Evolutionary conservation across 2,113 vertebrate species (phyloP), one percentile per base, ranked within the genome.

Genomic region (Pedetes capensis): DNA sequence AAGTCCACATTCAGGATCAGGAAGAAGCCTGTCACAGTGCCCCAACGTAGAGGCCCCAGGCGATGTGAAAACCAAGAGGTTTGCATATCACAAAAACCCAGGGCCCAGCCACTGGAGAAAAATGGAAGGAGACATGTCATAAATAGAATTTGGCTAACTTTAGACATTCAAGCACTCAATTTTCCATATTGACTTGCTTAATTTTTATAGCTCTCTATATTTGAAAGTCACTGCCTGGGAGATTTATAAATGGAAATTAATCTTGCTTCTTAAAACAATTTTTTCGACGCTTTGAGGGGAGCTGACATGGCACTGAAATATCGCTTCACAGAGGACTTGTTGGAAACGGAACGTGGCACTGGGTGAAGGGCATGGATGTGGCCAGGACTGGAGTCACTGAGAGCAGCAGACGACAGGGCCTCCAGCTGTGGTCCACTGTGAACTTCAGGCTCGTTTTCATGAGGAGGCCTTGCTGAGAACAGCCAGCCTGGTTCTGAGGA

Each of bases 191-290:
- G 37, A 64, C 53, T 64, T 69, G 59, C 49, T 47, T 80, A 18
- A 39, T 74, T 34, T 89, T 88, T 2, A 23, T 51, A 39, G 64
- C 27, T 78, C 61, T 92, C 71, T 49, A 22, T 68, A 32, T 84
- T 64, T 59, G 89, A 89, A 92, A 53, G 68, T 51, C 53, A n/a
- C 27, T 72, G 63, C 37, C 80, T 18, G n/a, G 42, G 49, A 61
- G 39, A 74, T 10, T 34, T 53, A 71, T 29, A 74, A 25, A 34
- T 81, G 25, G 72, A 91, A 59, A 88, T 71, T 25, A 76, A 42
- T 71, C 39, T 87, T 82, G 37, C 53, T 78, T 75, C 16, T 76
- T 55, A 93, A 75, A 74, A 63, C 18, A 14, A 37, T 5, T 64
- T 71, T 47, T 76, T 13, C 37, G 61, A 76, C 71, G 69, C 27